Percentiles rank a stretch among this genome's conserved stretches.
These are phyloP conservation scores for Zoroaster sp. DNA, from an alignment of 53 echinoderm and acorn worm species.

Conservation along the genomic window DNA sequence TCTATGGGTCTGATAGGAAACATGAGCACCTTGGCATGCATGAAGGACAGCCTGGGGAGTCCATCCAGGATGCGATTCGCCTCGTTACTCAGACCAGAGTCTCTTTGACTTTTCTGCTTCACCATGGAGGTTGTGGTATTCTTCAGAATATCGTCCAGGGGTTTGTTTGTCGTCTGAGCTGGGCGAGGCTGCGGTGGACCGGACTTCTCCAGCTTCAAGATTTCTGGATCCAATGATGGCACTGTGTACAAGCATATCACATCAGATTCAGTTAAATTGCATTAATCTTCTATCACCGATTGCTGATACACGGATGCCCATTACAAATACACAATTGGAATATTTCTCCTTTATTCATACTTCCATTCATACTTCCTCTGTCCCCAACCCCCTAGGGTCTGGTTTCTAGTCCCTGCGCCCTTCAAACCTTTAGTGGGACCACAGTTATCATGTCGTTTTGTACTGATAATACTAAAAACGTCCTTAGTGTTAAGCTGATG, in stretches of 20 bases:
- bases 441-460: too few species aligned
- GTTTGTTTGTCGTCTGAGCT: constrained; percentile 57
- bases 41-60: constrained; percentile 86
- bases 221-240: constrained; percentile 85
- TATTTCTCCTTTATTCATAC: too few species aligned
- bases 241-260: constrained; percentile 58
- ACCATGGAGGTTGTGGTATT: constrained; percentile 86
- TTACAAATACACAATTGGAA: too few species aligned
- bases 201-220: constrained; percentile 77
- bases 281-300: too few species aligned
- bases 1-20: constrained; percentile 76
- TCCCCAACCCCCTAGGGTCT: too few species aligned
- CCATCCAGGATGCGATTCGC: constrained; percentile 76
- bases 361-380: too few species aligned
- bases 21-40: constrained; percentile 97
- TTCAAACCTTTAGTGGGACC: too few species aligned
- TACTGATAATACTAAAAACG: too few species aligned
- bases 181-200: constrained; percentile 47
- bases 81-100: constrained; percentile 76
- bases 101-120: constrained; percentile 73
- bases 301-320: too few species aligned
- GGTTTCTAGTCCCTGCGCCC: too few species aligned
- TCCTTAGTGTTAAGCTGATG: too few species aligned
- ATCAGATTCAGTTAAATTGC: too few species aligned
- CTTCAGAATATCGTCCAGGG: constrained; percentile 94